A percentile compares a stretch with the other conserved stretches of the same genome.
phyloP scores from a whole-genome alignment of 2,888 invertebrate species.

The Nemapogon koenigi region DNA sequence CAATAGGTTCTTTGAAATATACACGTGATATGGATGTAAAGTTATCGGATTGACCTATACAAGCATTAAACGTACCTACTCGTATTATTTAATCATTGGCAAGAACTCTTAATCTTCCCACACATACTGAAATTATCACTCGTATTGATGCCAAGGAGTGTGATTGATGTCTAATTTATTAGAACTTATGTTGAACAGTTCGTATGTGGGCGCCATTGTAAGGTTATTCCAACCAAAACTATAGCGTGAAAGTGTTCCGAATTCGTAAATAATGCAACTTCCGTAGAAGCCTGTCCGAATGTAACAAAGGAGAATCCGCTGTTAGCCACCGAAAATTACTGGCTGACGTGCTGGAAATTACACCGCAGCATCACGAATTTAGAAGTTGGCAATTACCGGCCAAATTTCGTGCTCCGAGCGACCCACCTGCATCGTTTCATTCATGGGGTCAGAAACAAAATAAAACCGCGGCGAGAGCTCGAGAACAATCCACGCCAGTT shows the following conservation, averaged over 20 bases:
- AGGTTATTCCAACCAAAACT: background rate
- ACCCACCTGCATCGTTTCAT: constrained; percentile 58
- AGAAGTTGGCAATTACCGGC: constrained; percentile 43
- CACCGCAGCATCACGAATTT: constrained; percentile 38
- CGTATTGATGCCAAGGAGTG: constrained; percentile 44
- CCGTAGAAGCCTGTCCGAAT: constrained; percentile 39
- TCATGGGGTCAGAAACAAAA: constrained; percentile 46
- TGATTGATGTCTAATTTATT: constrained; percentile 32
- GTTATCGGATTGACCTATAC: too few relatives aligned
- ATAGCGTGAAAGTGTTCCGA: constrained; percentile 33
- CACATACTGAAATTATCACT: constrained; percentile 46
- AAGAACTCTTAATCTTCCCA: constrained; percentile 37
- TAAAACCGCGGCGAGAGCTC: constrained; percentile 37
- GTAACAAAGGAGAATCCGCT: constrained; percentile 29
- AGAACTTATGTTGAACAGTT: too few relatives aligned
- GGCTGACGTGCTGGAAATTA: constrained; percentile 54
- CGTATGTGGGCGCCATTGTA: constrained; percentile 1
- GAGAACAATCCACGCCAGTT: constrained; percentile 53
- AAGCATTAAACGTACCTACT: too few relatives aligned
- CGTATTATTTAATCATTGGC: constrained; percentile 57
- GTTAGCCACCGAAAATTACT: constrained; percentile 49
- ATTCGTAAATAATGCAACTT: constrained; percentile 31
- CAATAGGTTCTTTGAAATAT: too few relatives aligned
- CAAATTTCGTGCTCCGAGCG: constrained; percentile 44
- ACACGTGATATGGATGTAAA: too few relatives aligned